phyloP scores from a whole-genome alignment of 2,797 vertebrate species.

The Buceros bicornis region DNA sequence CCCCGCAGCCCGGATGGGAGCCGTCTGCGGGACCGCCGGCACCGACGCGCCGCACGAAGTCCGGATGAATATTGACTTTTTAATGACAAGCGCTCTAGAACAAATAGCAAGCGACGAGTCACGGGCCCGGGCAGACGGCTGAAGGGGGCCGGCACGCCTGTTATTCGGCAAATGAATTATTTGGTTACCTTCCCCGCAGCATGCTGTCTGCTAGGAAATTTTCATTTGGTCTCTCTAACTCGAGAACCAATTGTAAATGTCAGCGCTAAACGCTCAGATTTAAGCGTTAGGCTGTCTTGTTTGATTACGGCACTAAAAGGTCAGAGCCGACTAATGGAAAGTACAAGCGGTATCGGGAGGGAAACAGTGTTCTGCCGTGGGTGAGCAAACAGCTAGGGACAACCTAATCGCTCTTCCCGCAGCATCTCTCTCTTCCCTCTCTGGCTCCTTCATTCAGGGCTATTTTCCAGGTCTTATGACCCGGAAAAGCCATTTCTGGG shows the following conservation, averaged over 20 bases:
- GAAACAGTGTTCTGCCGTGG: conserved; percentile 48
- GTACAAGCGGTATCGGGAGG: conserved; percentile 55
- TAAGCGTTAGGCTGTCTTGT: conserved; percentile 73
- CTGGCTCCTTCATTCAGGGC: background rate
- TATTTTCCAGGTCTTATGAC: background rate
- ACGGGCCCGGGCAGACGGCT: background rate
- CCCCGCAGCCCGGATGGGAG: background rate
- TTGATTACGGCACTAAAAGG: conserved; percentile 74
- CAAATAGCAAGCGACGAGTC: background rate
- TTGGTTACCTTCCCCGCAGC: conserved; percentile 56
- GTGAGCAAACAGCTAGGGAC: conserved; percentile 66
- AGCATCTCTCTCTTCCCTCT: conserved; percentile 52
- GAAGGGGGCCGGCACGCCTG: background rate
- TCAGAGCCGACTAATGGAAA: conserved; percentile 73
- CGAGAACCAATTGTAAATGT: conserved; percentile 75
- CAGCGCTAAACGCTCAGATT: conserved; percentile 64
- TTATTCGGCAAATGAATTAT: conserved; percentile 44
- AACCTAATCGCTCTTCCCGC: conserved; percentile 45
- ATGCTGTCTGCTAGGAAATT: conserved; percentile 62
- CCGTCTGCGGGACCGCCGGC: background rate
- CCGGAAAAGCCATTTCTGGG: background rate
- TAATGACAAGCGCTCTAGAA: background rate
- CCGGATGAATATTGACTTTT: background rate
- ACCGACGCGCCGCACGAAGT: too few relatives aligned
- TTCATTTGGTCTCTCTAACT: conserved; percentile 62